Base-by-base conservation (phyloP, 2,888 invertebrate species). In the Acleris holmiana region DNA sequence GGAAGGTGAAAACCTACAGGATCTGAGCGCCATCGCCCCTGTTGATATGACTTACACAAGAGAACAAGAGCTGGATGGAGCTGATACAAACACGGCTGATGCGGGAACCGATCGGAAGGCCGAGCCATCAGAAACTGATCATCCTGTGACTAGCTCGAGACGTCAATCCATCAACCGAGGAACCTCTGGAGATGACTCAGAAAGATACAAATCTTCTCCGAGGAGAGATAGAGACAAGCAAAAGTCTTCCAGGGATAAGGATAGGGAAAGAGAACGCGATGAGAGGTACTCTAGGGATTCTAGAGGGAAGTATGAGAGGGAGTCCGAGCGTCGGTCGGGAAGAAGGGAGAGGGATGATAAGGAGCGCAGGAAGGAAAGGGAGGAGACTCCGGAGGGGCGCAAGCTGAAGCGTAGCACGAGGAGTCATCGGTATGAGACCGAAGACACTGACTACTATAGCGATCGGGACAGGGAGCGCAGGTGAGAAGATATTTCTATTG, bases 401-500 rank as follows among this genome's bases (percentile, higher is more conserved):
- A n/a, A 86, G 87, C 68, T 88, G 88, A 17, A 87, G 84, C 91
- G 90, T 71, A 80, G 85, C 73, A 77, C 80, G 40, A 84, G 90
- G 62, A 85, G 88, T 68, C 91, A 87, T 61, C 84, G 93, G 60
- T 95, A 95, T 79, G 95, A 95, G 69, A 93, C 94, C 0, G 95
- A 95, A 64, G 95, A 95, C 73, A 94, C 94, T 3, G 94, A 95
- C 80, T 95, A 94, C 82, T 95, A 94, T 79, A 95, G 95, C 74
- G 95, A 95, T 80, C 91, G 94, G 66, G 95, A 95, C 69, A 88
- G 93, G 67, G 93, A 93, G 47, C 89, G 91, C 71, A 88, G 93
- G 93, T 92, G 17, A 44, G 44, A 15, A 17, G 2, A 0, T 35
- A 2, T 35, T 13, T 35, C 13, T 2, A 35, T 35, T 35, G 35